Percentiles rank a stretch among this genome's conserved stretches.
Evolutionary conservation across 2,797 vertebrate species (phyloP).

Genomic region (Sebastes steindachneri): DNA sequence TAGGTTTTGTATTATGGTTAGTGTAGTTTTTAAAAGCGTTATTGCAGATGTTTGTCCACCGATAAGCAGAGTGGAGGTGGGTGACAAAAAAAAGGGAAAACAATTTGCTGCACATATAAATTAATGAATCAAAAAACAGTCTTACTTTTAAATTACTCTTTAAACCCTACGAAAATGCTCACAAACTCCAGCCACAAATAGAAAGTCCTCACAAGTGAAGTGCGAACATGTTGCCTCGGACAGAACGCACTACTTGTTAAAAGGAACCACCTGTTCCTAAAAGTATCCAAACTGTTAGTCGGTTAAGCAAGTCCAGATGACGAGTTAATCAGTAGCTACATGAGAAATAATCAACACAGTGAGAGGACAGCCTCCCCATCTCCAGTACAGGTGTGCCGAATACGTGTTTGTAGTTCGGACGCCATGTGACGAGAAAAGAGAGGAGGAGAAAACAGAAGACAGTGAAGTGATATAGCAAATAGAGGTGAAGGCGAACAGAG

Average conservation of each 20-base stretch:
- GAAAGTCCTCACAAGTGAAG: not conserved
- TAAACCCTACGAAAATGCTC: not conserved
- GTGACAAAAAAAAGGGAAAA: not conserved
- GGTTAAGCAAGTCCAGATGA: not conserved
- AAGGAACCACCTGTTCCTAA: not conserved
- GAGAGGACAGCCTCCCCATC: not conserved
- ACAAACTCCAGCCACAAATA: rapidly evolving
- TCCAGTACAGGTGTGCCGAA: not conserved
- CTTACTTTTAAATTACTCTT: not conserved
- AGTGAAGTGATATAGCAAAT: not conserved
- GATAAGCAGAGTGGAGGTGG: not conserved
- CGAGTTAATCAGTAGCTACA: not conserved
- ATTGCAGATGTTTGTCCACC: not conserved
- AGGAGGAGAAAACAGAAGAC: not conserved
- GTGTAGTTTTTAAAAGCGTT: not conserved
- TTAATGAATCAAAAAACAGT: not conserved
- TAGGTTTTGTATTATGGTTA: not conserved
- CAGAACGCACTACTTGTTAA: not conserved
- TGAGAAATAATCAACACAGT: not conserved
- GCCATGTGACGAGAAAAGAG: not conserved
- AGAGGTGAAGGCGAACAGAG: not conserved
- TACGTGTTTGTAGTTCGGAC: not conserved
- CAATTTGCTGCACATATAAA: not conserved
- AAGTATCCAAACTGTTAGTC: not conserved
- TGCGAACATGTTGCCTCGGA: not conserved